Evolutionary conservation across 2,888 invertebrate species (phyloP).

Genomic region (Trisateles emortualis): DNA sequence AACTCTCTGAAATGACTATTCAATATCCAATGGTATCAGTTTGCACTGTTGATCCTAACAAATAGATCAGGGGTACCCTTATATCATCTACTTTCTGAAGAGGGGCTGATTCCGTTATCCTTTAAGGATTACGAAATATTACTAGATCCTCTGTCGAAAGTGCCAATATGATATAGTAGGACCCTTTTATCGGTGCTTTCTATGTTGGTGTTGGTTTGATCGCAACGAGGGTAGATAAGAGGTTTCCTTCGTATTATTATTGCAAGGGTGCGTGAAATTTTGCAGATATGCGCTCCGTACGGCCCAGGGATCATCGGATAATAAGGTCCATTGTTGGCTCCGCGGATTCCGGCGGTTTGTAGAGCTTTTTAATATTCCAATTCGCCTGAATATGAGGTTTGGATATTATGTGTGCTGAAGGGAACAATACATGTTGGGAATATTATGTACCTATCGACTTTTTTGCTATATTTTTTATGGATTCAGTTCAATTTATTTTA

Average conservation of each 20-base stretch:
- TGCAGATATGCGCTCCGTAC: slow-evolving; percentile 74
- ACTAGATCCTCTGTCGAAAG: slow-evolving; percentile 71
- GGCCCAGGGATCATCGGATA: slow-evolving; percentile 71
- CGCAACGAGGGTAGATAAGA: slow-evolving; percentile 78
- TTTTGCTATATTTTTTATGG: no score
- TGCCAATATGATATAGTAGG: slow-evolving; percentile 84
- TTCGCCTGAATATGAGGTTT: slow-evolving; percentile 39
- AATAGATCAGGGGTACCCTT: slow-evolving; percentile 51
- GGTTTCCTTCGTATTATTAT: slow-evolving; percentile 70
- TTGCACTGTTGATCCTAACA: slow-evolving; percentile 52
- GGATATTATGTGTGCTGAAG: slow-evolving; percentile 21
- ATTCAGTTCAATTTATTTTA: no score
- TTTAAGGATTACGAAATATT: slow-evolving; percentile 75
- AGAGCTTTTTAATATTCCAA: slow-evolving; percentile 61
- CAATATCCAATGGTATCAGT: slow-evolving; percentile 32
- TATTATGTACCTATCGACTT: background rate
- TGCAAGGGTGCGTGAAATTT: slow-evolving; percentile 84
- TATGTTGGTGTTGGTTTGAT: slow-evolving; percentile 61
- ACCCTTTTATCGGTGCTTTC: slow-evolving; percentile 72
- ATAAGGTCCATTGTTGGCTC: slow-evolving; percentile 58
- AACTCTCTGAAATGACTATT: slow-evolving; percentile 34
- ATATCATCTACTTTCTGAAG: slow-evolving; percentile 54
- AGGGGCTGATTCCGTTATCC: slow-evolving; percentile 61
- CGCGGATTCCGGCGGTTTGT: slow-evolving; percentile 45
- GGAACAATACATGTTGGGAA: slow-evolving; percentile 17